phyloP scores from a whole-genome alignment of 2,113 vertebrate genomes.

The Mobula hypostoma region DNA sequence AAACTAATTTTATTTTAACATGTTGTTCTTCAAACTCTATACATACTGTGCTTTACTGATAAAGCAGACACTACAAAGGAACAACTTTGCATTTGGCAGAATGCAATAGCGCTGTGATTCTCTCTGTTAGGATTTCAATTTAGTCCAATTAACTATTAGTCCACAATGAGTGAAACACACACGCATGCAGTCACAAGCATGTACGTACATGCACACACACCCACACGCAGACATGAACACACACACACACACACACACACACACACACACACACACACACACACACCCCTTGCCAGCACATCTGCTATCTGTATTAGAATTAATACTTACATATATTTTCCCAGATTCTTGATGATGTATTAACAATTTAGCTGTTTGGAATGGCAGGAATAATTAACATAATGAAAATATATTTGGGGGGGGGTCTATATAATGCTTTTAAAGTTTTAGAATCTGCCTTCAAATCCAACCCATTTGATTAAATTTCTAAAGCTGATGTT shows the following conservation, averaged over 20 bases:
- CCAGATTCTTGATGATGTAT: not conserved
- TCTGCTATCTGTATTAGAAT: too few relatives aligned
- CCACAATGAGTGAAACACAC: not conserved
- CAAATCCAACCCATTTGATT: not conserved
- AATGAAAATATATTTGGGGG: not conserved
- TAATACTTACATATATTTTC: not conserved
- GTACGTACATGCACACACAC: not conserved
- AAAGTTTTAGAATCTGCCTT: not conserved
- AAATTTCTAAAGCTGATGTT: not conserved
- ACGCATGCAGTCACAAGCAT: not conserved
- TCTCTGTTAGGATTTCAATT: not conserved
- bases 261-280: not conserved
- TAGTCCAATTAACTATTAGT: not conserved
- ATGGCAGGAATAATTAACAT: not conserved
- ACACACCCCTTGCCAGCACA: too few relatives aligned
- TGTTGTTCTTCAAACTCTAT: not conserved
- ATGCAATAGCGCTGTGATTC: not conserved
- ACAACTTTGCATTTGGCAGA: not conserved
- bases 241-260: not conserved
- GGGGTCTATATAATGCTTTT: not conserved
- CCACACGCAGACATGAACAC: not conserved
- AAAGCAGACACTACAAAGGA: not conserved
- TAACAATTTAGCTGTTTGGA: not conserved
- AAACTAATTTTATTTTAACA: not conserved
- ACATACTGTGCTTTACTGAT: not conserved